Conservation (phyloP, 2,888 invertebrate species). For the Ormyrus pomaceus region DNA sequence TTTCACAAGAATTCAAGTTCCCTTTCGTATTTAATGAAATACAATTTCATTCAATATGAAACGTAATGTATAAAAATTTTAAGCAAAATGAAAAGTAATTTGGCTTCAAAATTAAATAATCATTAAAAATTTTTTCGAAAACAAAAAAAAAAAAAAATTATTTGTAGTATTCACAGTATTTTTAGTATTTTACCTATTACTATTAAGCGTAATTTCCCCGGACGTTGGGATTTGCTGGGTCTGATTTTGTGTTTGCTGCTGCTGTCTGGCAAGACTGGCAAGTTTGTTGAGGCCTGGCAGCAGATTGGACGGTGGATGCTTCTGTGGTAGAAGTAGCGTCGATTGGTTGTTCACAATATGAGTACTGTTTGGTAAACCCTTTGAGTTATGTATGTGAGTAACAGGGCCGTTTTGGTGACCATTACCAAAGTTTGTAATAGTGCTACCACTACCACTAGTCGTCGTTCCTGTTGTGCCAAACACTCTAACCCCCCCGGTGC, state of each 20-base stretch:
- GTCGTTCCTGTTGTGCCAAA: constrained; percentile 57
- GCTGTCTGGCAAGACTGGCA: constrained; percentile 71
- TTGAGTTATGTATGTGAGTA: constrained; percentile 64
- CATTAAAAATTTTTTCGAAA: too few species aligned
- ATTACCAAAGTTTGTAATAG: constrained; percentile 70
- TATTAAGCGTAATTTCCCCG: constrained; percentile 79
- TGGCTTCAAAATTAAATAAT: too few species aligned
- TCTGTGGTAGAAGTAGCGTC: constrained; percentile 71
- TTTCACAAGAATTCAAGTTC: background rate
- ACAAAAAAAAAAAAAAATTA: background rate
- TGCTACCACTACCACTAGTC: constrained; percentile 53
- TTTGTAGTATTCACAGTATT: background rate
- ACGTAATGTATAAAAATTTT: too few species aligned
- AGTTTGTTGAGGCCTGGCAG: constrained; percentile 72
- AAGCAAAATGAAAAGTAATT: too few species aligned
- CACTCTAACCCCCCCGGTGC: constrained; percentile 63
- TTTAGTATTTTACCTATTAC: constrained; percentile 76
- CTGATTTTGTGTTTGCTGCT: constrained; percentile 66
- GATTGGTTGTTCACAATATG: constrained; percentile 68
- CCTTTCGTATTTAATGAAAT: background rate
- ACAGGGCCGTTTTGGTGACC: constrained; percentile 72
- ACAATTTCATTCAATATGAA: background rate
- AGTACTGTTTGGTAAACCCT: constrained; percentile 66
- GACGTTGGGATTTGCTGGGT: constrained; percentile 73
- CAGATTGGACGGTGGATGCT: constrained; percentile 72